Evolutionary conservation across 2,888 invertebrate genomes (phyloP).

Genomic region (Steromphala cineraria): DNA sequence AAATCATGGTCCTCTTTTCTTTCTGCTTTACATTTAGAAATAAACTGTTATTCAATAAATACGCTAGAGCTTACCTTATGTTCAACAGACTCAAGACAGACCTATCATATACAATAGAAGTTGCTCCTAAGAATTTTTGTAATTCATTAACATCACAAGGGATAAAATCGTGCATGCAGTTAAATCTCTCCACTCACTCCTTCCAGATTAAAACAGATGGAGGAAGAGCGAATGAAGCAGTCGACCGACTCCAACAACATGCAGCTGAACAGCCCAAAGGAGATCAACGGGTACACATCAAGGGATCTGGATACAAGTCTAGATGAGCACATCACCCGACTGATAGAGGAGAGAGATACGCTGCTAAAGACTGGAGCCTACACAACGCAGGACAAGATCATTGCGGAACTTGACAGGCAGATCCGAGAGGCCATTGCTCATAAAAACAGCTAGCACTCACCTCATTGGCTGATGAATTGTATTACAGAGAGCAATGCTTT

Average conservation of each 20-base stretch:
- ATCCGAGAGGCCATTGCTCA: constrained; percentile 72
- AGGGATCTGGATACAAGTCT: constrained; percentile 50
- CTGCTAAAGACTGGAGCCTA: constrained; percentile 76
- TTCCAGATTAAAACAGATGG: constrained; percentile 65
- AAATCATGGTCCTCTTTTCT: too few species aligned
- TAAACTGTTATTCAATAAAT: too few species aligned
- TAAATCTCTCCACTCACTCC: background rate
- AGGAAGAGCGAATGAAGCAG: constrained; percentile 58
- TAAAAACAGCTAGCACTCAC: constrained; percentile 48
- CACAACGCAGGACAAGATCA: constrained; percentile 74
- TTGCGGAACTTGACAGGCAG: constrained; percentile 75
- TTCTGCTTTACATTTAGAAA: too few species aligned
- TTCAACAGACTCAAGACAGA: too few species aligned
- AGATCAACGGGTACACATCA: constrained; percentile 38
- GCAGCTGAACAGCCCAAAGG: constrained; percentile 39
- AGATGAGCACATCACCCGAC: constrained; percentile 72
- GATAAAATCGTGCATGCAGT: background rate
- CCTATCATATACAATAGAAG: too few species aligned
- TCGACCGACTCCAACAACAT: constrained; percentile 47
- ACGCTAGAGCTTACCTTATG: too few species aligned
- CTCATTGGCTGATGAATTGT: too few species aligned
- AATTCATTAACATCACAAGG: too few species aligned
- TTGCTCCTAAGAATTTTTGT: too few species aligned
- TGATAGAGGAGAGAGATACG: constrained; percentile 75
- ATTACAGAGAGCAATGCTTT: too few species aligned